Evolutionary conservation across 1,140 invertebrate genomes (phyloP), one percentile per base, ranked within the genome.

Genomic region (Physella acuta): DNA sequence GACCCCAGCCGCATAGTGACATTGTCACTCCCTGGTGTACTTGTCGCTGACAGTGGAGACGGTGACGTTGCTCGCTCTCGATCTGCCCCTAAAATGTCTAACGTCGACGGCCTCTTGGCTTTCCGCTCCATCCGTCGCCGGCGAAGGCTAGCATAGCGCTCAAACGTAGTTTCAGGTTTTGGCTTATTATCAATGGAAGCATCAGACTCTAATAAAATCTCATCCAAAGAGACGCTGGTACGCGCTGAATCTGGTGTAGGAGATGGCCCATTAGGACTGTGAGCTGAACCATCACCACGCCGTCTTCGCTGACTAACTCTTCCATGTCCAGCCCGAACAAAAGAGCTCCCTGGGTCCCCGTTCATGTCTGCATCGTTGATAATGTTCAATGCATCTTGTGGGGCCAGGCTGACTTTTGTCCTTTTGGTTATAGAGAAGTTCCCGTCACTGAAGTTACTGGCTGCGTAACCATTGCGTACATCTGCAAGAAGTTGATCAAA

Each of bases 401-500:
- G 53, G 51, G 73, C 75, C 1, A 82, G 70, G 55, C 64, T 78
- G 14, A 82, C 74, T 65, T 81, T 81, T 26, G 78, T 75, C 2
- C 79, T 75, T 71, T 76, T 81, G 24, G 72, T 78, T 1, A 82
- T 75, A 20, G 76, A 78, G 70, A 81, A 81, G 51, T 70, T 79
- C 26, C 74, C 76, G 17, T 81, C 79, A 4, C 68, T 73, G 66
- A 75, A 76, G 33, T 79, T 79, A 33, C 72, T 64, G 53, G 73
- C 78, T 14, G 73, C 74, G 61, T 80, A 81, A 33, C 81, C 81
- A 60, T 75, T 80, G 31, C 80, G 60, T 33, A 82, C 79, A 56
- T 82, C 80, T 28, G 79, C 81, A 31, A 81, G 65, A 30, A 82
- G 68, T 75, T 78, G 73, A 55, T 82, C 81, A 3, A 82, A 77